Conservation (phyloP, 2,113 vertebrate species). For the Elachura formosa region DNA sequence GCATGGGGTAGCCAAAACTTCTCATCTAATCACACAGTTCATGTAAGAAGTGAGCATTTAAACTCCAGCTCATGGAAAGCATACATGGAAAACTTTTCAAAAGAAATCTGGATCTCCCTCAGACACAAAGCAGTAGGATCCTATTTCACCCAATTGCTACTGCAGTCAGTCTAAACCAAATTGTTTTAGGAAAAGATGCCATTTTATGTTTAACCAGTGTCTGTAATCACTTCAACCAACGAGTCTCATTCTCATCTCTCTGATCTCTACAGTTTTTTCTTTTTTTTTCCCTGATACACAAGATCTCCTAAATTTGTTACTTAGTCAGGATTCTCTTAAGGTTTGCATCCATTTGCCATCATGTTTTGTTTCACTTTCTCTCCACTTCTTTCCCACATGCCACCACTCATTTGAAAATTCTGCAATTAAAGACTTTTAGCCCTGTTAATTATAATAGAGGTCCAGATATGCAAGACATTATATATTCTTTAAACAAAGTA, state of each 20-base stretch:
- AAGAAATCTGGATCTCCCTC: background rate
- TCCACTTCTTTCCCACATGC: background rate
- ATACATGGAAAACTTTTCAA: background rate
- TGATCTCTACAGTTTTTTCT: background rate
- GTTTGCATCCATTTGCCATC: background rate
- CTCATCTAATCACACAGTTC: background rate
- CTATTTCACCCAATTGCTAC: background rate
- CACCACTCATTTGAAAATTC: background rate
- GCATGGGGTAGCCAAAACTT: background rate
- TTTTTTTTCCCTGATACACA: background rate
- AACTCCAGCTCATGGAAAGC: background rate
- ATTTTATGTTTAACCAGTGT: background rate
- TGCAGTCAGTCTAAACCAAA: background rate
- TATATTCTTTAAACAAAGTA: slow-evolving; percentile 44
- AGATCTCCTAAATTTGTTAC: background rate
- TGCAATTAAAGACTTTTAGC: background rate
- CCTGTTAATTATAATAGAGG: background rate
- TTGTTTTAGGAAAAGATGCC: background rate
- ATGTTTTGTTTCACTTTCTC: background rate
- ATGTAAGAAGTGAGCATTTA: background rate
- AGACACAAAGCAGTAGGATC: background rate
- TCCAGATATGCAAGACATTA: background rate
- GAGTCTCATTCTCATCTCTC: background rate
- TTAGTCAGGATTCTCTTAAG: background rate
- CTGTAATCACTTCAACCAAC: background rate